Percentiles rank a stretch among this genome's conserved stretches.
Conservation (phyloP, 2,888 invertebrate genomes). For the Plebejus argus region DNA sequence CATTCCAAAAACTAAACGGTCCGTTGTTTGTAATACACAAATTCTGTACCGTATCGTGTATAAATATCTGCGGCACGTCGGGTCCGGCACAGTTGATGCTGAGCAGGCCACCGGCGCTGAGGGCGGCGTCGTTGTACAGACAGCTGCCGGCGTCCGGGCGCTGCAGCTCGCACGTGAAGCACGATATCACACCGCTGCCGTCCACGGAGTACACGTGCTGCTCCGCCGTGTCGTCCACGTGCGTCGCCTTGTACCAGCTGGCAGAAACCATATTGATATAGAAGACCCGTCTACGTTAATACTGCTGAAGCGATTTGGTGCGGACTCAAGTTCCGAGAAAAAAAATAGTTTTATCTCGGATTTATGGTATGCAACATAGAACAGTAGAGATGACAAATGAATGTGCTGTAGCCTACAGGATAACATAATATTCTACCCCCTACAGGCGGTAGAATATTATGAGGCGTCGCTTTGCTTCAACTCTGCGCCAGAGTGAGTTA, state of each 20-base stretch:
- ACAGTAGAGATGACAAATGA: too few relatives aligned
- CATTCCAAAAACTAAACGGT: too few relatives aligned
- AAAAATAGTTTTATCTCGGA: too few relatives aligned
- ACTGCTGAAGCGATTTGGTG: too few relatives aligned
- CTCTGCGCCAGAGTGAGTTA: too few relatives aligned
- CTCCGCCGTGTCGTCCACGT: slow-evolving; percentile 86
- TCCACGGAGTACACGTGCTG: slow-evolving; percentile 90
- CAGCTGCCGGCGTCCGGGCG: slow-evolving; percentile 80
- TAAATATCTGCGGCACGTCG: slow-evolving; percentile 86
- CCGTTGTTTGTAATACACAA: not conserved
- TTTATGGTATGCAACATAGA: too few relatives aligned
- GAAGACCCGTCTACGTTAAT: too few relatives aligned
- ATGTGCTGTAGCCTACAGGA: too few relatives aligned
- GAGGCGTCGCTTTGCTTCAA: too few relatives aligned
- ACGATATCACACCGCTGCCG: slow-evolving; percentile 77
- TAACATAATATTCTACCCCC: too few relatives aligned
- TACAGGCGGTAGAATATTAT: too few relatives aligned
- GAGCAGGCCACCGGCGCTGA: slow-evolving; percentile 85
- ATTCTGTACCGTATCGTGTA: slow-evolving; percentile 81
- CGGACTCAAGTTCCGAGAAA: too few relatives aligned
- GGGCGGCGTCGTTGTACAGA: slow-evolving; percentile 84
- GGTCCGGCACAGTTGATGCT: slow-evolving; percentile 92
- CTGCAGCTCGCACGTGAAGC: slow-evolving; percentile 87
- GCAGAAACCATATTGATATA: not conserved
- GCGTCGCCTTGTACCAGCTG: slow-evolving; percentile 93